Percentiles rank a stretch among this genome's conserved stretches.
These are phyloP conservation scores for Dreissena rostriformis DNA, from an alignment of 1,140 invertebrate genomes.

Conservation along the genomic window DNA sequence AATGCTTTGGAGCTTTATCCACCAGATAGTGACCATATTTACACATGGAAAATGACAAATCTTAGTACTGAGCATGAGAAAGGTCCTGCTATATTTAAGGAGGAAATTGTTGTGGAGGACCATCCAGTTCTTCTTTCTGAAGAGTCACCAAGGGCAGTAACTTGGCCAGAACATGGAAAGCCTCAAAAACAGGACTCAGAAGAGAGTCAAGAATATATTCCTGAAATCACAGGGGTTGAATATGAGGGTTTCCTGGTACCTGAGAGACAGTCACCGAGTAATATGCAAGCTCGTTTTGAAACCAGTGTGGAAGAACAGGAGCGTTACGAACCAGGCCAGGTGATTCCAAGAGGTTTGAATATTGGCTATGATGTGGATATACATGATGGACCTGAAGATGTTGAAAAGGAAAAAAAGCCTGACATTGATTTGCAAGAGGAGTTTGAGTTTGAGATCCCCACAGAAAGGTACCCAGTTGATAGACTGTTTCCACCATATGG, in stretches of 20 bases:
- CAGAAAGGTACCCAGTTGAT: slow-evolving; percentile 22
- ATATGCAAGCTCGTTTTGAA: slow-evolving; percentile 14
- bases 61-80: slow-evolving; percentile 26
- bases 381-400: slow-evolving; percentile 38
- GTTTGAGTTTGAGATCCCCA: slow-evolving; percentile 37
- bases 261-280: not conserved
- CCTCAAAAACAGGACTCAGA: slow-evolving; percentile 8
- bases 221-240: slow-evolving; percentile 48
- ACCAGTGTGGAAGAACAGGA: slow-evolving; percentile 25
- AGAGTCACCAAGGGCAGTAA: slow-evolving; percentile 18
- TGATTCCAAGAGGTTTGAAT: not conserved
- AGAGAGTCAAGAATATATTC: slow-evolving; percentile 50
- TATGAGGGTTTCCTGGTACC: slow-evolving; percentile 30
- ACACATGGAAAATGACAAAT: slow-evolving; percentile 53
- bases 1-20: slow-evolving; percentile 39
- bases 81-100: slow-evolving; percentile 59
- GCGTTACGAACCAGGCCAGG: not conserved
- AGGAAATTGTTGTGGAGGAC: slow-evolving; percentile 57
- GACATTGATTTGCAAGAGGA: slow-evolving; percentile 46
- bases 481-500: slow-evolving; percentile 18
- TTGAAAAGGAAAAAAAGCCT: slow-evolving; percentile 37
- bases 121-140: slow-evolving; percentile 37
- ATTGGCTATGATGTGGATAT: slow-evolving; percentile 46
- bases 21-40: slow-evolving; percentile 52
- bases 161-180: slow-evolving; percentile 35